Base-by-base conservation (phyloP, 2,113 vertebrate species). In the Pycnonotus jocosus region DNA sequence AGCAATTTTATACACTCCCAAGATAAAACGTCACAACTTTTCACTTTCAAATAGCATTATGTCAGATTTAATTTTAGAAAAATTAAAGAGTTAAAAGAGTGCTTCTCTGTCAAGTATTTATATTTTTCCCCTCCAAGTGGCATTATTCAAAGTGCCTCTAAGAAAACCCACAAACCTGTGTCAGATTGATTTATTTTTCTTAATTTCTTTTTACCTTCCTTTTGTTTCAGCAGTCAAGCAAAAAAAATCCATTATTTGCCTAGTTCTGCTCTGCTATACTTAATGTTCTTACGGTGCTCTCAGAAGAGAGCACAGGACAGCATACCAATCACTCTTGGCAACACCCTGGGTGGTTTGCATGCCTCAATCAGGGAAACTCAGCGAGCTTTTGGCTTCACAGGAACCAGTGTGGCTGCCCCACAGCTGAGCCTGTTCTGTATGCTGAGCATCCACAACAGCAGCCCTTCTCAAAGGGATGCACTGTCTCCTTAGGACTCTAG, bases 141-240 rank as follows among this genome's bases (percentile, higher is more conserved):
- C 79, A 30, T 54, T 74, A 85, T 53, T 79, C 22, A 51, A 78
- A 92, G 13, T 30, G 14, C 31, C 15, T 87, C 56, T 28, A 40
- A 60, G 86, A 66, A 58, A 18, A 1, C 14, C 12, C 24, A 65
- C n/a, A 60, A 64, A 78, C 35, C 31, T 44, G 6, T 69, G 88
- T 68, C 78, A 74, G 48, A 78, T 86, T 42, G 56, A 86, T 91
- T 73, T 8, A 13, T 92, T 94, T 90, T 60, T 72, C 85, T 61
- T 65, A 87, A 90, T 82, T 93, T 90, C 42, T 93, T 85, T 58
- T 90, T 76, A 54, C 35, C 64, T 90, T 80, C 28, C 42, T 88
- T 77, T 92, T 95, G 65, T 96, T 96, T 93, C 84, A 90, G 44
- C 44, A 91, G 40, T 48, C 38, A 94, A 93, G 70, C 40, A 84